A percentile compares a stretch with the other conserved stretches of the same genome.
These are phyloP conservation scores for Pammene fasciana DNA, from an alignment of 2,888 invertebrate genomes.

Conservation along the genomic window DNA sequence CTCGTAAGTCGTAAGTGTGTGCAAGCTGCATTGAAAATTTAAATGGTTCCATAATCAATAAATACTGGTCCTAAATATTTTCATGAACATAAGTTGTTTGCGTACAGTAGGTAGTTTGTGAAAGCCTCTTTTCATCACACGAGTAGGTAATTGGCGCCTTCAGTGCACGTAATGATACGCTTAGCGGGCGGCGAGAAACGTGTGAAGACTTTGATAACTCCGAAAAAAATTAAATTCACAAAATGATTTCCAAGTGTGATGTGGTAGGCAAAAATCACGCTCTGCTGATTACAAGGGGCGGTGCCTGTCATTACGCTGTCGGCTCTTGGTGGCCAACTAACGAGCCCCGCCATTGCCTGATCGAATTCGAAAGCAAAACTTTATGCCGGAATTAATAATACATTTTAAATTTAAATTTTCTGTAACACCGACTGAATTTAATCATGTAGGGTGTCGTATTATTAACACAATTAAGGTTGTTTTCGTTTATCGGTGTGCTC, in stretches of 20 bases:
- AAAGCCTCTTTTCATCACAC: conserved; percentile 61
- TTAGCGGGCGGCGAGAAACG: conserved; percentile 64
- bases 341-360: conserved; percentile 53
- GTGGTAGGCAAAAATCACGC: conserved; percentile 73
- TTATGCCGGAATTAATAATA: conserved; percentile 40
- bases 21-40: conserved; percentile 23
- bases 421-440: conserved; percentile 26
- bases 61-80: conserved; percentile 34
- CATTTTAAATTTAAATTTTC: conserved; percentile 33
- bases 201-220: conserved; percentile 70
- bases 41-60: conserved; percentile 27
- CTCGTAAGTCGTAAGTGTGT: too few species aligned
- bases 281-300: conserved; percentile 71
- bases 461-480: conserved; percentile 9
- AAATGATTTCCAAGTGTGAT: conserved; percentile 75
- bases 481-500: conserved; percentile 5
- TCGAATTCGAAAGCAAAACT: conserved; percentile 47
- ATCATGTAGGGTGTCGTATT: conserved; percentile 18
- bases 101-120: conserved; percentile 55
- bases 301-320: conserved; percentile 73
- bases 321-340: conserved; percentile 57
- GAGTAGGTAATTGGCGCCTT: conserved; percentile 69
- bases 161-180: conserved; percentile 71
- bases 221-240: conserved; percentile 66
- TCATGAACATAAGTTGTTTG: conserved; percentile 36